Base-by-base conservation (phyloP, 2,113 vertebrate species). In the Grantiella picta region DNA sequence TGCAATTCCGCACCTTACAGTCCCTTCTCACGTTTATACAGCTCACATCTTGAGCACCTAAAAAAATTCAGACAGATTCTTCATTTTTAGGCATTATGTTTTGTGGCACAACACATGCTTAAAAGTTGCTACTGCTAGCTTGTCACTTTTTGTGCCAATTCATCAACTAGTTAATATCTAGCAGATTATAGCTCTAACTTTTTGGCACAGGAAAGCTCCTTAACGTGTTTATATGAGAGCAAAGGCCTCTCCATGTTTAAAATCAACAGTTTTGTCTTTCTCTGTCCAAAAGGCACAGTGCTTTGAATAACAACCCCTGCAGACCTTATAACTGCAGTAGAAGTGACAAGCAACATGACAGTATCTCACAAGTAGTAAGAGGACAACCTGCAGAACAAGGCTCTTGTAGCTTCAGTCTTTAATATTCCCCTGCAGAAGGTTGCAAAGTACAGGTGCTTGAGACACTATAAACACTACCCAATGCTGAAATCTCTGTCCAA, bases 201-300 rank as follows among this genome's bases (percentile, higher is more conserved):
- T 84, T 57, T 68, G 80, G 45, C 59, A 78, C 22, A 53, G 59
- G 50, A 79, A 87, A 95, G 22, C 23, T 77, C 50, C 54, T 73
- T 45, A 35, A 45, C 0, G 0, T 76, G 75, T 85, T 72, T 72
- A 16, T 16, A 53, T 2, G 5, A 82, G 0, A 0, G 45, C 50
- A 89, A 91, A 71, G 72, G 23, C 28, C n/a, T 68, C 38, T 25
- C 29, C 2, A 5, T 29, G 16, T 53, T 91, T 76, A 82, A 89
- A 79, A 70, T 31, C 66, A 72, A 66, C 35, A 60, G 22, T 73
- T 90, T 29, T 0, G 3, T 31, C 65, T 81, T 76, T 22, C 80
- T 82, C 40, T 54, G 38, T 29, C 28, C 82, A 61, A 72, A 86
- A 61, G 14, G 11, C 40, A 61, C 25, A 4, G 7, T 42, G 36